Evolutionary conservation across 1,140 invertebrate genomes (phyloP), one percentile per base, ranked within the genome.

Genomic region (Sarcophaga bullata): DNA sequence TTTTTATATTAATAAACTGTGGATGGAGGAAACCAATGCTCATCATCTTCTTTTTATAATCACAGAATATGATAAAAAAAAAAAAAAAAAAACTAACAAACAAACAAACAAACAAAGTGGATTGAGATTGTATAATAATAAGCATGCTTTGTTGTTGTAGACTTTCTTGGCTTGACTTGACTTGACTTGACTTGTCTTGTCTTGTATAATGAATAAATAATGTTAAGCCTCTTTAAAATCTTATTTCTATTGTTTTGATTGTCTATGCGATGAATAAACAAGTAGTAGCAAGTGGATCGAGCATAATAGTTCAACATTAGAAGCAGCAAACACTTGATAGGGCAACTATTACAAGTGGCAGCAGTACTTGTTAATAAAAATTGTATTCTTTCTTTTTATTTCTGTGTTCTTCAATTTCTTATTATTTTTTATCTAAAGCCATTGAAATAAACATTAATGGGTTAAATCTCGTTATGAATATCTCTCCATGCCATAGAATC

Each of bases 171-270:
- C 1, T 4, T 37, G 25, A 37, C 25, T 37, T 37, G 25, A 37
- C 25, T 37, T 37, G 25, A 37, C 25, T 37, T 37, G 25, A 37
- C 25, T 37, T 37, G 25, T 4, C 25, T 52, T n/a, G n/a, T n/a
- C n/a, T 1, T 10, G 13, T 10, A 52, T 8, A 9, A 25, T 68
- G 17, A 68, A 68, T 19, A 68, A 68, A 62, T 52, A n/a, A n/a
- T 68, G 62, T 25, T 68, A 8, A 68, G n/a, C n/a, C 17, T 68
- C 62, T 68, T 68, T 68, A 19, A 25, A 68, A 6, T 25, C 9
- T n/a, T 68, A 17, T 68, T 68, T 68, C 9, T 68, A 68, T 68
- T 68, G 62, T 25, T 68, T 68, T 68, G 62, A 68, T 68, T 68
- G 62, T 68, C 62, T 52, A 52, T 25, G n/a, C n/a, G n/a, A 3